Percentiles rank a stretch among this genome's conserved stretches.
These are phyloP conservation scores for Falco concolor DNA, from an alignment of 2,797 vertebrate species.

Conservation along the genomic window DNA sequence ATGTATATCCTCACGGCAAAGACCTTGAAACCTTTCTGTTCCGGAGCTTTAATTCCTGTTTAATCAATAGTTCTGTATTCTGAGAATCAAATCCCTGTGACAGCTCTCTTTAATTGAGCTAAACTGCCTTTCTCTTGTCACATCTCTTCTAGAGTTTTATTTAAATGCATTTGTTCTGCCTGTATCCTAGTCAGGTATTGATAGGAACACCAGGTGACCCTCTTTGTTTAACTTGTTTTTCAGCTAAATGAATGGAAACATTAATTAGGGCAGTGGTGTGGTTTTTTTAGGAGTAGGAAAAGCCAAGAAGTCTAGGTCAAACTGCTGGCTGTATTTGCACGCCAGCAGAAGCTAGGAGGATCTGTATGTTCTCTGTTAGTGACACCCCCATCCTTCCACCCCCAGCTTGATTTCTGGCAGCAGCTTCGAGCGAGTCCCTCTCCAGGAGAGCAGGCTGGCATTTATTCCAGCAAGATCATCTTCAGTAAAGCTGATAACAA, in stretches of 20 bases:
- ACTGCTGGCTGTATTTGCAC: neutral
- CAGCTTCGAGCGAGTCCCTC: neutral
- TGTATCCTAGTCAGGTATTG: neutral
- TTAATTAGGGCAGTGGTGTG: constrained; percentile 22
- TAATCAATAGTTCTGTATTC: constrained; percentile 56
- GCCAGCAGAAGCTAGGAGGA: neutral
- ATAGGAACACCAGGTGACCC: constrained; percentile 33
- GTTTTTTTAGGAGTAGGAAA: neutral
- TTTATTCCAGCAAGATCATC: constrained; percentile 37
- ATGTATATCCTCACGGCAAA: neutral
- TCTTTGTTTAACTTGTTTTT: constrained; percentile 56
- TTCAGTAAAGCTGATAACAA: constrained; percentile 37
- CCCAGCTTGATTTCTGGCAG: constrained; percentile 5
- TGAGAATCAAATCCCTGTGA: constrained; percentile 48
- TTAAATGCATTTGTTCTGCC: constrained; percentile 34
- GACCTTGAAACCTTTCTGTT: constrained; percentile 61
- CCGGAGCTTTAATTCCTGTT: constrained; percentile 38
- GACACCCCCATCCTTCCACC: constrained; percentile 37
- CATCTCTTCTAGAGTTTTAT: constrained; percentile 37
- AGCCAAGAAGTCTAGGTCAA: neutral
- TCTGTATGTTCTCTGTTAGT: constrained; percentile 1
- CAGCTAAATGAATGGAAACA: constrained; percentile 46
- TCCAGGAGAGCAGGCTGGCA: constrained; percentile 28
- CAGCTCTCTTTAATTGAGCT: constrained; percentile 52
- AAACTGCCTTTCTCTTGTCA: constrained; percentile 53